These are phyloP conservation scores for Drosophila ezoana DNA, from an alignment of 2,888 invertebrate genomes.

Conservation along the genomic window DNA sequence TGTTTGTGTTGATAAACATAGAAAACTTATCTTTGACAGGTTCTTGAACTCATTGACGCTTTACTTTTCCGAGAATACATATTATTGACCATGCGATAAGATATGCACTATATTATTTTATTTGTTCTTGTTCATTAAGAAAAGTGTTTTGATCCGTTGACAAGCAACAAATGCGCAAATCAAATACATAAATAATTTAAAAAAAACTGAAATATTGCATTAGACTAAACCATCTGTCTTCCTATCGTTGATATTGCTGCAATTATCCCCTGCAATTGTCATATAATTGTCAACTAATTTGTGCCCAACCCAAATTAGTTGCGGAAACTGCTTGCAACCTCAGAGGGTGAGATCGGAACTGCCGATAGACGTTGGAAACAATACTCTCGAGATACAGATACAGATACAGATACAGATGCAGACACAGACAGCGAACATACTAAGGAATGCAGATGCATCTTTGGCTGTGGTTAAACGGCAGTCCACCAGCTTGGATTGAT, in stretches of 20 bases:
- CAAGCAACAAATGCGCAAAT: background rate
- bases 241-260: constrained; percentile 5
- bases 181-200: background rate
- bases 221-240: constrained; percentile 2
- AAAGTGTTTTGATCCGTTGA: background rate
- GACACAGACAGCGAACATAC: background rate
- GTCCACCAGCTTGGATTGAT: background rate
- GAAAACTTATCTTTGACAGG: background rate
- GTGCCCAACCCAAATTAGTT: constrained; percentile 14
- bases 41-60: background rate
- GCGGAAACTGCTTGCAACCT: constrained; percentile 34
- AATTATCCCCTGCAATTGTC: constrained; percentile 51
- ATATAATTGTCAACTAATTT: constrained; percentile 71
- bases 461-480: constrained; percentile 20
- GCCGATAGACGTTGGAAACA: constrained; percentile 47
- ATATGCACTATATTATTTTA: background rate
- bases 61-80: background rate
- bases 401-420: background rate
- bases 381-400: constrained; percentile 22
- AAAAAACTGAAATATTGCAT: background rate
- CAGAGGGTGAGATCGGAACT: constrained; percentile 43
- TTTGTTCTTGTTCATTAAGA: background rate
- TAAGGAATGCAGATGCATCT: constrained; percentile 37
- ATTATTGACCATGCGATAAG: constrained; percentile 6
- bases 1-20: background rate